Base-by-base conservation (phyloP, 1,140 invertebrate genomes). In the Littorina saxatilis region DNA sequence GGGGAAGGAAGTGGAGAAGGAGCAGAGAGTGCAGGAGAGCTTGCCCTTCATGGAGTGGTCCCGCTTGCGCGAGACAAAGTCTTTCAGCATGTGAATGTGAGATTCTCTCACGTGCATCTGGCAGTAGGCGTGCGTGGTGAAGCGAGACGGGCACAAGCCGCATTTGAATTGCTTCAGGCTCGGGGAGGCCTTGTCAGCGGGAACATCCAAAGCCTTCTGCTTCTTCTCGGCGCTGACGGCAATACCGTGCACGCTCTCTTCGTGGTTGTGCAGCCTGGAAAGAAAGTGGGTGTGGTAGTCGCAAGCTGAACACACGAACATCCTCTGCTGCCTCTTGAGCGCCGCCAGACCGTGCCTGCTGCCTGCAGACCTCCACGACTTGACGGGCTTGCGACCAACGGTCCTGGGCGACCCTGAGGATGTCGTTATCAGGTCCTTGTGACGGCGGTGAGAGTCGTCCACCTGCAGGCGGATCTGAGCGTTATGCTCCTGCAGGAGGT, bases 211-310 rank as follows among this genome's bases (percentile, higher is more conserved):
- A 78, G 88, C 87, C 82, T 91, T 89, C 23, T 7, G 40, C 4
- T 2, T 27, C 1, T 32, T 52, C 9, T 23, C 20, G 68, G 84
- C 80, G 58, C 76, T 82, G 40, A 32, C 66, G 68, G 58, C 70
- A 32, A 89, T 86, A 43, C 84, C 83, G 83, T 91, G 89, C 32
- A 88, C 88, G 20, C 96, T 96, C 85, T 96, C 95, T 89, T 98
- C 97, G 93, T 98, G 97, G 37, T 97, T 95, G 91, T 97, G 97
- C 79, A 98, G 93, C 89, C 98, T 96, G 37, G 97, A 96, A 79
- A 98, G 93, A 86, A 97, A 95, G 77, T 96, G 95, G 27, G 97
- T 98, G n/a, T 96, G 95, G 90, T 97, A 98, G 61, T 96, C 95
- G 88, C 97, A 98, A 87, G 96, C 95, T 0, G 96, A 96, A 92